Conservation (phyloP, 2,797 vertebrate species). For the Pteronotus mesoamericanus region DNA sequence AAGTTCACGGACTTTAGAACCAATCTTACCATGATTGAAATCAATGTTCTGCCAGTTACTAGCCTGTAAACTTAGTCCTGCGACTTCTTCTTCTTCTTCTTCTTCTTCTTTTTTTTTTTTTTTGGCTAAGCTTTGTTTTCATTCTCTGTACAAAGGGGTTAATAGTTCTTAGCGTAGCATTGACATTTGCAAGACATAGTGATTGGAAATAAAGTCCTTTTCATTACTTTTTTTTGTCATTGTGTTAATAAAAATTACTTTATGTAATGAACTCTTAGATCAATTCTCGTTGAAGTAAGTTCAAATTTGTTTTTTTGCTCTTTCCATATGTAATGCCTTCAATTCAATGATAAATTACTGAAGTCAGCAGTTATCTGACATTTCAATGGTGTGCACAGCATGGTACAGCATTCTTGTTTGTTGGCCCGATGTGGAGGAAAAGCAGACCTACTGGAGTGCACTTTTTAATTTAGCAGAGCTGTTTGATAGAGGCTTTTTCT, state of each 20-base stretch:
- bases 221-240: not conserved
- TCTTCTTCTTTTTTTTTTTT: not conserved
- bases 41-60: not conserved
- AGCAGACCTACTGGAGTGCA: not conserved
- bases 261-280: slow-evolving; percentile 73
- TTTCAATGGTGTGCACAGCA: not conserved
- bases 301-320: slow-evolving; percentile 67
- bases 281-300: slow-evolving; percentile 76
- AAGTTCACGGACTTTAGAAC: not conserved
- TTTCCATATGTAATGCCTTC: slow-evolving; percentile 44
- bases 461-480: slow-evolving; percentile 39
- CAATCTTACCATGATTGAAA: not conserved
- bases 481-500: slow-evolving; percentile 32
- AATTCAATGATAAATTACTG: not conserved
- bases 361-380: slow-evolving; percentile 63
- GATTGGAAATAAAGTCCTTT: not conserved
- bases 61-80: not conserved
- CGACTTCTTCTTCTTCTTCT: too few species aligned
- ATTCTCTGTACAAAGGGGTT: not conserved
- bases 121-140: not conserved
- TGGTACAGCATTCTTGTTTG: slow-evolving; percentile 37
- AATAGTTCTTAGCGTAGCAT: not conserved
- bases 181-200: not conserved
- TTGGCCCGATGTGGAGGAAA: slow-evolving; percentile 39
- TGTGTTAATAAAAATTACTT: slow-evolving; percentile 68